A percentile compares a stretch with the other conserved stretches of the same genome.
phyloP scores from a whole-genome alignment of 2,888 invertebrate species.

The Villa cingulata region DNA sequence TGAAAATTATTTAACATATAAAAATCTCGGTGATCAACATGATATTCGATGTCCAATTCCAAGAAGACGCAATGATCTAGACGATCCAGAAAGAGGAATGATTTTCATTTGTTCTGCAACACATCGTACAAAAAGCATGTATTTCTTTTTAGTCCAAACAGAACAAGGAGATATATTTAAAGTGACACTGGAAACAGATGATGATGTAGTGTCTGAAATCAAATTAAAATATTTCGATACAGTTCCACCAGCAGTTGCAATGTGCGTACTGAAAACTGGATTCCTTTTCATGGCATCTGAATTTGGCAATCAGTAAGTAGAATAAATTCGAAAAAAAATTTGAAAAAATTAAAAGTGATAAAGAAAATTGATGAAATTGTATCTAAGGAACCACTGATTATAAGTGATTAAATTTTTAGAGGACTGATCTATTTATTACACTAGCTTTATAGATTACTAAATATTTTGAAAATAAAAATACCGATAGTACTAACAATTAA shows the following conservation, averaged over 20 bases:
- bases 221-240: slow-evolving; percentile 99
- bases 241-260: slow-evolving; percentile 87
- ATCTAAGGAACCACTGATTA: slow-evolving; percentile 6
- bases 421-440: background rate
- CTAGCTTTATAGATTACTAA: background rate
- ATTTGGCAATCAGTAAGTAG: slow-evolving; percentile 97
- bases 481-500: background rate
- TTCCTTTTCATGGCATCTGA: slow-evolving; percentile 97
- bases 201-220: slow-evolving; percentile 97
- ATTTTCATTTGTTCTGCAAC: slow-evolving; percentile 98
- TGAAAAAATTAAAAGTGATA: no score
- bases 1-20: slow-evolving; percentile 97
- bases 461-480: no score
- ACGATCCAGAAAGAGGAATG: slow-evolving; percentile 98
- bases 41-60: slow-evolving; percentile 98
- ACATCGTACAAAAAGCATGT: slow-evolving; percentile 99
- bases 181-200: slow-evolving; percentile 91
- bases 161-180: slow-evolving; percentile 96
- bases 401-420: background rate
- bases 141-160: slow-evolving; percentile 97
- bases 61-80: slow-evolving; percentile 87
- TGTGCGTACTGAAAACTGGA: slow-evolving; percentile 98
- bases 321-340: background rate
- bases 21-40: slow-evolving; percentile 97
- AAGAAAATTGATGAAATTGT: background rate